Evolutionary conservation across 2,888 invertebrate genomes (phyloP), one percentile per base, ranked within the genome.

Genomic region (Mechanitis messenoides): DNA sequence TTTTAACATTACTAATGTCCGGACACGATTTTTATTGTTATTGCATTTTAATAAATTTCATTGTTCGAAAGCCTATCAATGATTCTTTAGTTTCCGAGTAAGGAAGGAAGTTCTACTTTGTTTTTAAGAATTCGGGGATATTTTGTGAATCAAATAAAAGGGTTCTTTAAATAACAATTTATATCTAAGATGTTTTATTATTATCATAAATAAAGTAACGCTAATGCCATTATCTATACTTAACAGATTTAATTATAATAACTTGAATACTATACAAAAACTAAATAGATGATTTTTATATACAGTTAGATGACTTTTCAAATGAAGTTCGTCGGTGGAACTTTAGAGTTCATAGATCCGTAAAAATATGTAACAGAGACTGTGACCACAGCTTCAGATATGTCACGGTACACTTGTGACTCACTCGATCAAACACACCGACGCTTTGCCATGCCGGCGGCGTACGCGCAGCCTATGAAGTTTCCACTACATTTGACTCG

Each of bases 11-110:
- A 68, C 78, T 87, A 89, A 89, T 88, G 88, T 88, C 86, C 87
- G 88, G 87, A 86, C 88, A 89, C 81, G 84, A 86, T 84, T 88
- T 89, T 88, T 89, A 89, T 90, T 88, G 87, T 88, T 90, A 90
- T 88, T 84, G 87, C 89, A 86, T 90, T 89, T 87, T 88, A 90
- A 90, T 88, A 84, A 84, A 85, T 69, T 80, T 87, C 87, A 87
- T 87, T 89, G 88, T 87, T 85, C 70, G 68, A 73, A 71, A 68
- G 68, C 68, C 79, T 75, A 75, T 85, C 83, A 81, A 85, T 81
- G 79, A 78, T 72, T 74, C 75, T 75, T 73, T 73, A 69, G 69
- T 76, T 87, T 88, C 87, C 79, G 73, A 83, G 79, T 80, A 78
- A 84, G 88, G 87, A 88, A 88, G 88, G 87, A 88, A 87, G 80